phyloP scores from a whole-genome alignment of 1,140 invertebrate genomes.

The Ganaspis sp. region DNA sequence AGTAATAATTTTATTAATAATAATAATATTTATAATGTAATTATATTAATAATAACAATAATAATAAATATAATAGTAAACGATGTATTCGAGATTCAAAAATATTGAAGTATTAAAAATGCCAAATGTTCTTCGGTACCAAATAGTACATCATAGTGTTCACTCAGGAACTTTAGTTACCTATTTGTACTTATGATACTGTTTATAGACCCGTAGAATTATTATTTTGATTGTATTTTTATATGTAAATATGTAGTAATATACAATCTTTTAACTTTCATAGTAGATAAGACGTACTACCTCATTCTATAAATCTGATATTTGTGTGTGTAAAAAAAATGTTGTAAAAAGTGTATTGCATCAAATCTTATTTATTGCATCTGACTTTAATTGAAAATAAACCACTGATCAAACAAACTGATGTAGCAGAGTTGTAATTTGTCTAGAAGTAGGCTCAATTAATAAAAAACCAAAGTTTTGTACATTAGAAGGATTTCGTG shows the following conservation, averaged over 20 bases:
- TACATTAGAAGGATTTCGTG: conserved; percentile 60
- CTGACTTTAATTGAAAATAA: neutral
- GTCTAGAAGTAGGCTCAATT: conserved; percentile 62
- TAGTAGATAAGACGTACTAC: neutral
- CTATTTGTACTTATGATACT: neutral
- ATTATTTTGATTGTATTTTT: neutral
- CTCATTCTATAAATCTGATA: neutral
- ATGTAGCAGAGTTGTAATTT: conserved; percentile 68
- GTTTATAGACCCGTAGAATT: neutral
- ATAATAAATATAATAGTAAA: too few species aligned
- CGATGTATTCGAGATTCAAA: neutral
- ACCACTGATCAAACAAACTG: conserved; percentile 56
- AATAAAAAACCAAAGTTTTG: conserved; percentile 75
- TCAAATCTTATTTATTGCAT: neutral
- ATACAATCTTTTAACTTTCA: neutral
- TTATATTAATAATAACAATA: too few species aligned
- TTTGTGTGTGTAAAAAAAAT: neutral
- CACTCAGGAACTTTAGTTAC: neutral
- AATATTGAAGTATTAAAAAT: neutral
- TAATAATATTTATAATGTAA: too few species aligned
- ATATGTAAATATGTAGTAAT: neutral
- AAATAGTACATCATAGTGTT: neutral
- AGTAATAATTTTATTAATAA: too few species aligned
- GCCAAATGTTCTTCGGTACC: neutral
- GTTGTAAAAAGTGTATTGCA: neutral